phyloP scores from a whole-genome alignment of 2,888 invertebrate species.

The Sclerodermus sp. region DNA sequence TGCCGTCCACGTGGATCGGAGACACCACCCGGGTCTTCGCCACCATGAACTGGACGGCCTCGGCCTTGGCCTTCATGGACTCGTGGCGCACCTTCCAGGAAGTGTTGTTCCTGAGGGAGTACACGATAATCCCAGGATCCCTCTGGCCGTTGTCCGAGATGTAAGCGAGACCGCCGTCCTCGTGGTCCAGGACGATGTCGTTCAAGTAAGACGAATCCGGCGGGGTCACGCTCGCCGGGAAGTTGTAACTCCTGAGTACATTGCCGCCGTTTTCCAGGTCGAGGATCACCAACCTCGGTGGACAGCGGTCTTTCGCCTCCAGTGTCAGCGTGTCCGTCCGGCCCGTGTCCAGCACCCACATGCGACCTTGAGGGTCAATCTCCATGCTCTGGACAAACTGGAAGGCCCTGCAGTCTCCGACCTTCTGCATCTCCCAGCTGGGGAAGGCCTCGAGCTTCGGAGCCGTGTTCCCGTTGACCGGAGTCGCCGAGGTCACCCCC shows the following conservation, averaged over 20 bases:
- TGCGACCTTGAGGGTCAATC: slow-evolving; percentile 69
- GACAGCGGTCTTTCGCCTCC: slow-evolving; percentile 60
- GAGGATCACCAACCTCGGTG: slow-evolving; percentile 70
- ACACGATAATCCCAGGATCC: slow-evolving; percentile 75
- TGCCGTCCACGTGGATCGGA: slow-evolving; percentile 70
- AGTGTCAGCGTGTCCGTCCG: slow-evolving; percentile 64
- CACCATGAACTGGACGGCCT: slow-evolving; percentile 65
- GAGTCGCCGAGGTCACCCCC: slow-evolving; percentile 61
- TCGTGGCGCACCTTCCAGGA: slow-evolving; percentile 73
- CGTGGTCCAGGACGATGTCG: slow-evolving; percentile 73
- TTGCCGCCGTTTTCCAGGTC: slow-evolving; percentile 66
- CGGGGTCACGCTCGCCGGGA: slow-evolving; percentile 66
- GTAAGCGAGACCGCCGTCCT: slow-evolving; percentile 69
- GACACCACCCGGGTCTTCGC: slow-evolving; percentile 63
- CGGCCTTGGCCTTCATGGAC: slow-evolving; percentile 66
- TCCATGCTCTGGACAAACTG: slow-evolving; percentile 78
- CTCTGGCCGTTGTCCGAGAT: slow-evolving; percentile 71
- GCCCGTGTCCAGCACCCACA: slow-evolving; percentile 64
- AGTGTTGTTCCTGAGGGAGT: slow-evolving; percentile 65
- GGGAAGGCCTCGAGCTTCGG: slow-evolving; percentile 68
- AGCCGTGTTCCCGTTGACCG: slow-evolving; percentile 63
- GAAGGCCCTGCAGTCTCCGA: slow-evolving; percentile 70
- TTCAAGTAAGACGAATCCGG: slow-evolving; percentile 67
- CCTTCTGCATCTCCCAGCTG: slow-evolving; percentile 69
- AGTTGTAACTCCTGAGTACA: slow-evolving; percentile 60